phyloP scores from a whole-genome alignment of 2,888 invertebrate genomes.

The Cheilosia scutellata region DNA sequence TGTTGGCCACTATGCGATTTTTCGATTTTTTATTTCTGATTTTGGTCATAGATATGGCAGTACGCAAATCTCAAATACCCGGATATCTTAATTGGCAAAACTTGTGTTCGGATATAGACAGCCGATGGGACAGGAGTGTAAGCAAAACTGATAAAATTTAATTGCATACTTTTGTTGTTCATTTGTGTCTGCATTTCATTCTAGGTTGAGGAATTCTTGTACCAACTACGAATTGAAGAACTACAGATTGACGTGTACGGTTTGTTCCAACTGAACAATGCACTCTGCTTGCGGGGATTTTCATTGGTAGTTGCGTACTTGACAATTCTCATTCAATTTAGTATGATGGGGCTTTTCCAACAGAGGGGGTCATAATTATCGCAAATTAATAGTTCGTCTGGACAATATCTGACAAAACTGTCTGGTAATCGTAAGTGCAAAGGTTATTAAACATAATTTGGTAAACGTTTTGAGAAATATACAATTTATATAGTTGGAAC shows the following conservation, averaged over 20 bases:
- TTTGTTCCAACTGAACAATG: constrained; percentile 44
- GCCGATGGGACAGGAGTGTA: constrained; percentile 78
- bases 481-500: no score
- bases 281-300: constrained; percentile 23
- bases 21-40: constrained; percentile 78
- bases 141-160: not conserved
- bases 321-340: constrained; percentile 54
- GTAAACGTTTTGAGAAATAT: no score
- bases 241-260: constrained; percentile 41
- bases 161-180: not conserved
- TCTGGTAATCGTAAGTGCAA: no score
- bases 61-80: constrained; percentile 77
- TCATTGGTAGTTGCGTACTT: constrained; percentile 44
- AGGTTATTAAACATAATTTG: no score
- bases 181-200: not conserved
- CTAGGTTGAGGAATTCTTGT: constrained; percentile 55
- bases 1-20: constrained; percentile 77
- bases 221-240: constrained; percentile 27
- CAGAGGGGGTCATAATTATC: not conserved
- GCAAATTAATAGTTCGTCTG: no score
- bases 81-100: constrained; percentile 78
- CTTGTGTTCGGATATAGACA: constrained; percentile 79
- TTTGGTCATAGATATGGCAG: constrained; percentile 78
- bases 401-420: no score
- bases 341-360: constrained; percentile 43